These are phyloP conservation scores for Hexactinellida sp. DNA, from an alignment of 37 sponge, comb jelly and placozoan species.

Conservation along the genomic window DNA sequence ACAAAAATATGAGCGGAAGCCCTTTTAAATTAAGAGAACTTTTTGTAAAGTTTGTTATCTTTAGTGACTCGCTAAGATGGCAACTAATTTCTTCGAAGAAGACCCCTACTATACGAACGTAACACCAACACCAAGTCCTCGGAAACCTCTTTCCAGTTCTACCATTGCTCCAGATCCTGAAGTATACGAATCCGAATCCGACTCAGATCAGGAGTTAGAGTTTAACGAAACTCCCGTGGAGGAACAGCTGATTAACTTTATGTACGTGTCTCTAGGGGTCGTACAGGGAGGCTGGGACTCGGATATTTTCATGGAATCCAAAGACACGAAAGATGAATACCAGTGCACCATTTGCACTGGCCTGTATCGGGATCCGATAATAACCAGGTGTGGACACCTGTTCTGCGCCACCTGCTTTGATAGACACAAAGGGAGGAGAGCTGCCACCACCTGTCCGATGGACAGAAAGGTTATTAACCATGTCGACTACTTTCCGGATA, in stretches of 20 bases:
- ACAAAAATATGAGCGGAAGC: too few relatives aligned
- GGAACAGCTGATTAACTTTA: background rate
- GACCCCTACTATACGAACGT: too few relatives aligned
- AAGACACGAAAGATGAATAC: background rate
- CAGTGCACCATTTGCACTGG: background rate
- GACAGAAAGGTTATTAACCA: background rate
- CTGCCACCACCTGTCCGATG: background rate
- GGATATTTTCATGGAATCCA: constrained; percentile 3
- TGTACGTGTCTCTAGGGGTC: background rate
- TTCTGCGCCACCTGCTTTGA: constrained; percentile 1
- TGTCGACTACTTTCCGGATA: background rate
- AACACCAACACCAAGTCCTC: too few relatives aligned
- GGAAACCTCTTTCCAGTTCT: background rate
- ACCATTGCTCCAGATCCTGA: background rate
- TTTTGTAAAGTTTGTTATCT: too few relatives aligned
- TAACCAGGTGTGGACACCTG: background rate
- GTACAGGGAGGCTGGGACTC: background rate
- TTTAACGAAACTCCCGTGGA: background rate
- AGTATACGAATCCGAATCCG: background rate
- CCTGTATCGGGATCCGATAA: background rate
- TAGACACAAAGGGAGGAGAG: background rate
- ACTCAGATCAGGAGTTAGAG: background rate
- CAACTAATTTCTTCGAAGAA: too few relatives aligned
- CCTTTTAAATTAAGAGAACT: too few relatives aligned
- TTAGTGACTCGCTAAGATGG: too few relatives aligned